A percentile compares a stretch with the other conserved stretches of the same genome.
phyloP scores from a whole-genome alignment of 2,888 invertebrate species.

The Zootermopsis nevadensis region DNA sequence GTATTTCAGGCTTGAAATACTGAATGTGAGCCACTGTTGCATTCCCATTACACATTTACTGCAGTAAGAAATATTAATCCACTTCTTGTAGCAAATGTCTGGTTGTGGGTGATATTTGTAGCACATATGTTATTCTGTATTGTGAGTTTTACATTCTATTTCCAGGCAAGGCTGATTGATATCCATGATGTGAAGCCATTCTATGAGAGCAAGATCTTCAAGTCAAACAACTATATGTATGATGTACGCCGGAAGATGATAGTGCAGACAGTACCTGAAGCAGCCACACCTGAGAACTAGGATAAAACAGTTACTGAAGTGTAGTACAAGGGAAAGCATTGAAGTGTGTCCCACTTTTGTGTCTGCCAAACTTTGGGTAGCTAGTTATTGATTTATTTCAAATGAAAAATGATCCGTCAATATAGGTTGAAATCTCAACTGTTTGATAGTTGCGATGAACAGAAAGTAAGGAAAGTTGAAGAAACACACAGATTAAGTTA shows the following conservation, averaged over 20 bases:
- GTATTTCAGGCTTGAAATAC: background rate
- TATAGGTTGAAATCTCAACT: too few species aligned
- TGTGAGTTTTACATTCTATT: conserved; percentile 27
- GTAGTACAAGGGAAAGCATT: too few species aligned
- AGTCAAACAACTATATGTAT: conserved; percentile 86
- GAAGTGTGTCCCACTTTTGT: too few species aligned
- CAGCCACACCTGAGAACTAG: conserved; percentile 39
- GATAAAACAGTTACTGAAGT: background rate
- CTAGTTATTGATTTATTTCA: too few species aligned
- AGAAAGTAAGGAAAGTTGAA: too few species aligned
- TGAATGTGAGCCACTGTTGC: too few species aligned
- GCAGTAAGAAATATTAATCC: too few species aligned
- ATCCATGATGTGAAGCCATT: conserved; percentile 82
- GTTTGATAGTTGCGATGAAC: too few species aligned
- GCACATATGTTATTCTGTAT: background rate
- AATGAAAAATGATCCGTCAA: too few species aligned
- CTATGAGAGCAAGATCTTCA: conserved; percentile 91
- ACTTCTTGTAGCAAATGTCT: background rate
- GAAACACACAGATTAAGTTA: too few species aligned
- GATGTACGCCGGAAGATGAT: conserved; percentile 88
- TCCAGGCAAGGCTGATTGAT: conserved; percentile 50
- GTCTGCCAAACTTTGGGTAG: too few species aligned
- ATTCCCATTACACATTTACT: too few species aligned
- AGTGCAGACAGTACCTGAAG: conserved; percentile 80
- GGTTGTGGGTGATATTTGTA: background rate